Evolutionary conservation across 1,140 invertebrate genomes (phyloP).

Genomic region (Gryon sp.): DNA sequence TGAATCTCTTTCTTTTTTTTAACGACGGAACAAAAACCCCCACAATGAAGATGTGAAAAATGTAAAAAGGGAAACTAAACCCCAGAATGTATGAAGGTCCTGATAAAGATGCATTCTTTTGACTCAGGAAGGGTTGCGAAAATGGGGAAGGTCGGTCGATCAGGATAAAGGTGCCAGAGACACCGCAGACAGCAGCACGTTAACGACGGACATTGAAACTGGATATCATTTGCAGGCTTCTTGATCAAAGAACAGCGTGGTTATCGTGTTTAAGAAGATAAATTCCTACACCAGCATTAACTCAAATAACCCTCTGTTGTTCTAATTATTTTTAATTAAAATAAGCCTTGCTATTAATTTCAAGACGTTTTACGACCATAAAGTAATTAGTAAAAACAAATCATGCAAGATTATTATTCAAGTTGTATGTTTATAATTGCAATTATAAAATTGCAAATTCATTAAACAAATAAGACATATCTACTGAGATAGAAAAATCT

Average conservation of each 20-base stretch:
- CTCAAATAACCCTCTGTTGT: not conserved
- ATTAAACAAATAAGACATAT: no score
- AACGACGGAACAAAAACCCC: constrained; percentile 44
- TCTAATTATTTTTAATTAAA: no score
- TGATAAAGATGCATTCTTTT: constrained; percentile 32
- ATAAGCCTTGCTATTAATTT: no score
- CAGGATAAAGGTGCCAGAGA: constrained; percentile 18
- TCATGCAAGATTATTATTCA: no score
- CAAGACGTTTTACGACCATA: no score
- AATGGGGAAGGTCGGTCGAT: constrained; percentile 25
- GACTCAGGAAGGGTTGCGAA: constrained; percentile 14
- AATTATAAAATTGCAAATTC: no score
- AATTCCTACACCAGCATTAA: constrained; percentile 1
- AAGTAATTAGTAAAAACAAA: no score
- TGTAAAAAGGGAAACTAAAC: constrained; percentile 28
- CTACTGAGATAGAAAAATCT: no score
- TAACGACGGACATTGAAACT: constrained; percentile 39
- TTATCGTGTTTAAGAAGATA: not conserved
- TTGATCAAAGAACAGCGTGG: constrained; percentile 12
- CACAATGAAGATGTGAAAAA: constrained; percentile 31
- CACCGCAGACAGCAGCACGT: constrained; percentile 1
- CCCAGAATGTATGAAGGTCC: constrained; percentile 32
- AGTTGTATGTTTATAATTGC: no score
- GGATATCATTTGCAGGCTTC: constrained; percentile 25
- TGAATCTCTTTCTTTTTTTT: constrained; percentile 49